Conservation (phyloP, 53 echinoderm and acorn worm species). For the Temnopleurus reevesii region DNA sequence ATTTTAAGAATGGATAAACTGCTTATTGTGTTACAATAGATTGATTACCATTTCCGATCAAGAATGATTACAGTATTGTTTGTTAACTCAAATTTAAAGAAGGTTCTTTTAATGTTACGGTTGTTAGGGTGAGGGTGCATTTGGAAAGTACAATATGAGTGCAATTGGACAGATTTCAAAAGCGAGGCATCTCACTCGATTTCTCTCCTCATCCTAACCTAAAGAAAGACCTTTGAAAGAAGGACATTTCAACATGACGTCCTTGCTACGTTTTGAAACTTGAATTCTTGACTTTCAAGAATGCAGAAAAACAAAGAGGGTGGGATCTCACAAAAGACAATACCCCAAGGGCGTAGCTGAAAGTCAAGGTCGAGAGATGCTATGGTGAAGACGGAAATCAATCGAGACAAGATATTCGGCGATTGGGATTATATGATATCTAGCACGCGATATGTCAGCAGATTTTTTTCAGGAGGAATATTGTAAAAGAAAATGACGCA, state of each 20-base stretch:
- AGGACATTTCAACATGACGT: neutral
- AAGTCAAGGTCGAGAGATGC: constrained; percentile 39
- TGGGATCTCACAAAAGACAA: neutral
- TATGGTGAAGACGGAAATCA: constrained; percentile 9
- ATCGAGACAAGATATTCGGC: neutral
- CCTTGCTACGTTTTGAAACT: constrained; percentile 30
- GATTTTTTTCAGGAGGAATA: too few relatives aligned
- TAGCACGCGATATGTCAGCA: neutral
- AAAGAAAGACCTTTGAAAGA: neutral
- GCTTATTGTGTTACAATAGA: too few relatives aligned
- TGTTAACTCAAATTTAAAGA: too few relatives aligned
- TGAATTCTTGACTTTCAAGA: constrained; percentile 9
- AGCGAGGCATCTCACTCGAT: too few relatives aligned
- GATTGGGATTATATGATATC: neutral
- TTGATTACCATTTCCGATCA: too few relatives aligned
- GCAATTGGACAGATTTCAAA: too few relatives aligned
- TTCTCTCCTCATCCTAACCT: constrained; percentile 31
- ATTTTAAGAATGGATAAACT: too few relatives aligned
- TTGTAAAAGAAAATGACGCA: too few relatives aligned
- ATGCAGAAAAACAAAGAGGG: neutral
- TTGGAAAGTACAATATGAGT: too few relatives aligned
- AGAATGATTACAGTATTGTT: too few relatives aligned
- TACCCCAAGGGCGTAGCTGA: constrained; percentile 13
- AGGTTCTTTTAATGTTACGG: too few relatives aligned
- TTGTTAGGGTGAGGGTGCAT: too few relatives aligned